Evolutionary conservation across 1,140 invertebrate species (phyloP).

Genomic region (Achatina immaculata): DNA sequence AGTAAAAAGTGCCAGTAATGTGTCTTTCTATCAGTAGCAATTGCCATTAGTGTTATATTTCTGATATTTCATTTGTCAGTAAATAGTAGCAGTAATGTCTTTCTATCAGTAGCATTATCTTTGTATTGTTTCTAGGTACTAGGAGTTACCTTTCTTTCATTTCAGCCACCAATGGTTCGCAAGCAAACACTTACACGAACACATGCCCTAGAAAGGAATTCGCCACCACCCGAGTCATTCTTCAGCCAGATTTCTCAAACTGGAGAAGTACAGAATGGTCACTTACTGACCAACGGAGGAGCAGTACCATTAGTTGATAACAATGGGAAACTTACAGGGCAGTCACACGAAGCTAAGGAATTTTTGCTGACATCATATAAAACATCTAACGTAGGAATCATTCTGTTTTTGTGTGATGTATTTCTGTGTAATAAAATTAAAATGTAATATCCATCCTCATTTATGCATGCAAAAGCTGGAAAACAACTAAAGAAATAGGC

Average conservation of each 20-base stretch:
- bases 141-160: background rate
- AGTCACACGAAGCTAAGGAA: slow-evolving; percentile 27
- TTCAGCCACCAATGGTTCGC: slow-evolving; percentile 12
- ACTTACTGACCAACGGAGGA: background rate
- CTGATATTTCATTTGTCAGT: too few species aligned
- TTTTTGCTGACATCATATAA: slow-evolving; percentile 16
- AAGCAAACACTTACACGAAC: slow-evolving; percentile 30
- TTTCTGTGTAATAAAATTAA: too few species aligned
- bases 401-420: background rate
- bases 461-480: too few species aligned
- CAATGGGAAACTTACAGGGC: background rate
- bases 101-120: too few species aligned
- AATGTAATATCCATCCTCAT: too few species aligned
- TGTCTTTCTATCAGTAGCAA: too few species aligned
- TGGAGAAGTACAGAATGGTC: background rate
- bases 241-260: background rate
- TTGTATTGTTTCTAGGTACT: too few species aligned
- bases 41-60: too few species aligned
- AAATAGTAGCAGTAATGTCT: too few species aligned
- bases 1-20: too few species aligned
- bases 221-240: slow-evolving; percentile 30
- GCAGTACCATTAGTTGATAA: background rate
- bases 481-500: too few species aligned
- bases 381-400: slow-evolving; percentile 16
- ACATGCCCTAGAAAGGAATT: slow-evolving; percentile 28